Conservation (phyloP, 2,797 vertebrate genomes). For the Pipistrellus nathusii region DNA sequence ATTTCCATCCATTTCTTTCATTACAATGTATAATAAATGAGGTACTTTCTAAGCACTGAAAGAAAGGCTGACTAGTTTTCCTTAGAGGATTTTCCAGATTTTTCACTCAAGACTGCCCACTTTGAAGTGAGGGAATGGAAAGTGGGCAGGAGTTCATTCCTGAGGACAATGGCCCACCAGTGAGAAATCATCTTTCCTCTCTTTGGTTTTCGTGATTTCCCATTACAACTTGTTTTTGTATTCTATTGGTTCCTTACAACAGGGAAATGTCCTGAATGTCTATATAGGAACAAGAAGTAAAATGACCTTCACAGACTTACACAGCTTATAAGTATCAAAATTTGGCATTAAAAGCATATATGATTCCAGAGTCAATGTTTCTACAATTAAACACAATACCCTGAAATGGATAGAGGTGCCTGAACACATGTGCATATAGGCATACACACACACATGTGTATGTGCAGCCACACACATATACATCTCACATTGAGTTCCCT, state of each 20-base stretch:
- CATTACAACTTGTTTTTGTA: background rate
- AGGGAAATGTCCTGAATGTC: background rate
- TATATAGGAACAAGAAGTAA: background rate
- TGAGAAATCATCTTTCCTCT: background rate
- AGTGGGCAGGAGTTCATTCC: background rate
- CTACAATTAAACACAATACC: background rate
- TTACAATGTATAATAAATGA: slow-evolving; percentile 66
- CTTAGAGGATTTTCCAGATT: slow-evolving; percentile 28
- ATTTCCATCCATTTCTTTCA: slow-evolving; percentile 42
- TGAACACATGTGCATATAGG: background rate
- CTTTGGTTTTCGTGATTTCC: slow-evolving; percentile 14
- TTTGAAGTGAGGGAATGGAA: background rate
- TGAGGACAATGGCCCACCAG: background rate
- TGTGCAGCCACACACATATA: background rate
- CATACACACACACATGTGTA: background rate
- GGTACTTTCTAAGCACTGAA: slow-evolving; percentile 29
- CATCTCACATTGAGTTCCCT: background rate
- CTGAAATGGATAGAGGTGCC: background rate
- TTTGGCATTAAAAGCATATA: background rate
- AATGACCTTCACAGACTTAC: background rate
- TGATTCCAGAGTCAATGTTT: background rate
- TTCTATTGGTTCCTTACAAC: background rate
- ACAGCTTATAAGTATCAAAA: background rate
- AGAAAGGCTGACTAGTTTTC: slow-evolving; percentile 46
- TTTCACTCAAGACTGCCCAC: background rate